phyloP scores from a whole-genome alignment of 92 coral and sea anemone genomes.

The Virgularia gustaviana region DNA sequence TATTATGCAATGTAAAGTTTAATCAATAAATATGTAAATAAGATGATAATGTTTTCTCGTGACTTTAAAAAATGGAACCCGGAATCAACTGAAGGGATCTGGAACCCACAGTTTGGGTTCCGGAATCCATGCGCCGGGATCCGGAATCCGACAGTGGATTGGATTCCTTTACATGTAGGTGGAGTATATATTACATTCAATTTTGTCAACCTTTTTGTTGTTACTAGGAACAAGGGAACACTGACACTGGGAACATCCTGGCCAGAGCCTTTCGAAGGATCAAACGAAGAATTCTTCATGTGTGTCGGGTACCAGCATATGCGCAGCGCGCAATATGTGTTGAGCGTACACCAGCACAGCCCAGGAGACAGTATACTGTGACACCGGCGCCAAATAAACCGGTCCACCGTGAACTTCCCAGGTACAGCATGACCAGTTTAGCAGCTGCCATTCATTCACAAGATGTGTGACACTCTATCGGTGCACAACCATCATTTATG shows the following conservation, averaged over 20 bases:
- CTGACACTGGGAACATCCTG: neutral
- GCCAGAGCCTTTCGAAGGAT: constrained; percentile 23
- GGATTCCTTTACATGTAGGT: too few relatives aligned
- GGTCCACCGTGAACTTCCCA: neutral
- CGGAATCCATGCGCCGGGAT: too few relatives aligned
- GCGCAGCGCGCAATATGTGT: neutral
- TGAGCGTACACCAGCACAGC: neutral
- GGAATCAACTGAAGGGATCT: too few relatives aligned
- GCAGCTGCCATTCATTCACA: too few relatives aligned
- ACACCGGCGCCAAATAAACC: neutral
- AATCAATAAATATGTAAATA: too few relatives aligned
- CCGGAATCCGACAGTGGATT: too few relatives aligned
- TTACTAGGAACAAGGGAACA: neutral
- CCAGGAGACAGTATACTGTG: neutral
- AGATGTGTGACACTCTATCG: too few relatives aligned
- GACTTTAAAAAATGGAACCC: too few relatives aligned
- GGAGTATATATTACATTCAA: neutral
- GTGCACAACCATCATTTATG: too few relatives aligned
- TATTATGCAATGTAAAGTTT: too few relatives aligned
- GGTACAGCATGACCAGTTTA: neutral
- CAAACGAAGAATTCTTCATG: constrained; percentile 16
- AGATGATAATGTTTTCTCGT: too few relatives aligned
- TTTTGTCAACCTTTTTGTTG: neutral
- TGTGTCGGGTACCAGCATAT: constrained; percentile 1
- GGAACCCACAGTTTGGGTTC: too few relatives aligned